Base-by-base conservation (phyloP, 2,888 invertebrate genomes). In the Morpho helenor region DNA sequence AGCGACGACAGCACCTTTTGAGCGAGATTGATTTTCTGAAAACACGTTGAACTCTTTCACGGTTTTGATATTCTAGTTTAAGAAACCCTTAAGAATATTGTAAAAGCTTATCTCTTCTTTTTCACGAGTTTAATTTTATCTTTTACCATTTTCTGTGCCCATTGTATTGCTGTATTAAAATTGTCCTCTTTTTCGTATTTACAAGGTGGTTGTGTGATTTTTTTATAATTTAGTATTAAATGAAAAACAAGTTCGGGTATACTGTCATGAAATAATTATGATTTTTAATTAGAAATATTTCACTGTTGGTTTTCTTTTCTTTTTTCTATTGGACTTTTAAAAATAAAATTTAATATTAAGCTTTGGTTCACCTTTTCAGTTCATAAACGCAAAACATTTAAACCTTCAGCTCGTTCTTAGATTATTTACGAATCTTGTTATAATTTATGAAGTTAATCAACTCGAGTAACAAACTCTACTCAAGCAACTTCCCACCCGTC, bases 371-470 rank as follows among this genome's bases (percentile, higher is more conserved):
- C 42, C 9, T 31, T 7, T 43, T 39, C 2, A 9, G 39, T 39
- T 39, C 45, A 45, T 10, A 52, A 44, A 43, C 52, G 6, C 23
- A 4, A n/a, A 45, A 10, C 52, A n/a, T 31, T 31, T 31, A 5
- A 31, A 31, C 31, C 31, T 3, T 31, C 3, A 43, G 46, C 46
- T 47, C 39, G 46, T 41, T 10, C 40, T 45, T 59, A 61, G 16
- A 59, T 51, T 59, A 63, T 61, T 61, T 56, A 63, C 6, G 49
- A n/a, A 22, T 51, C 31, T 53, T 52, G 56, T 54, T 56, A 63
- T 63, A 63, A 63, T 63, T 63, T 59, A 63, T 40, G 58, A 63
- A 61, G 63, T 63, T 31, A 63, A 63, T 61, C 58, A 60, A 61
- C 56, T 42, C 46, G 4, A 49, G 51, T 50, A 52, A 41, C 51